Evolutionary conservation across 2,888 invertebrate genomes (phyloP).

Genomic region (Osedax fenrisi): DNA sequence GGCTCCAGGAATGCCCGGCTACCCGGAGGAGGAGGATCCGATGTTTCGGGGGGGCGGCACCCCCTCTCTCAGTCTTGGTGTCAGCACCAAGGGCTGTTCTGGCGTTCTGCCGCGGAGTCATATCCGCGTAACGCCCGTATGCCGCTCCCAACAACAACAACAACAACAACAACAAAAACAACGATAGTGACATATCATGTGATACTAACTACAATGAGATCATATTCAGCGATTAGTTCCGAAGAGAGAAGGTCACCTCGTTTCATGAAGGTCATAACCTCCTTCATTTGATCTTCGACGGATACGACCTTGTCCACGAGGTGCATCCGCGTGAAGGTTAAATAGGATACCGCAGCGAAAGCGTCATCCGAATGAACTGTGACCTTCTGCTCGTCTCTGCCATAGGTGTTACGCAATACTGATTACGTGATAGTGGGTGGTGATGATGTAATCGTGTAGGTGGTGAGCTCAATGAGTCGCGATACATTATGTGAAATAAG

Average conservation of each 20-base stretch:
- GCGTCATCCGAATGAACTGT: slow-evolving; percentile 80
- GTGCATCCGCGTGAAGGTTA: slow-evolving; percentile 72
- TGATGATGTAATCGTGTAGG: neutral
- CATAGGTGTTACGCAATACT: too few species aligned
- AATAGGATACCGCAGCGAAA: slow-evolving; percentile 83
- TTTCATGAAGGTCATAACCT: neutral
- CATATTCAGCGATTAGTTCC: neutral
- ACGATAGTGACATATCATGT: too few species aligned
- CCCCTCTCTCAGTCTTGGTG: too few species aligned
- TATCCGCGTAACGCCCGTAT: too few species aligned
- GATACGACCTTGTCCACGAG: slow-evolving; percentile 58
- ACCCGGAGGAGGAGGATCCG: too few species aligned
- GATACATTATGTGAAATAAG: neutral
- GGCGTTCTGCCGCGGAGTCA: too few species aligned
- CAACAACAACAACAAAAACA: too few species aligned
- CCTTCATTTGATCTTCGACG: slow-evolving; percentile 29
- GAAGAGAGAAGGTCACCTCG: neutral
- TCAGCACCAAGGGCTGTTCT: too few species aligned
- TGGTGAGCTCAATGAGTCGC: neutral
- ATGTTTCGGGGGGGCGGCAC: too few species aligned
- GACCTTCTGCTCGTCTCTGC: slow-evolving; percentile 58
- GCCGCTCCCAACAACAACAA: too few species aligned
- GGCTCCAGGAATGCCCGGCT: too few species aligned
- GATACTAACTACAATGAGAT: neutral
- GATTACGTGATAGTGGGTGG: too few species aligned